Percentiles rank a stretch among this genome's conserved stretches.
Conservation (phyloP, 2,888 invertebrate species). For the Germaria angustata region DNA sequence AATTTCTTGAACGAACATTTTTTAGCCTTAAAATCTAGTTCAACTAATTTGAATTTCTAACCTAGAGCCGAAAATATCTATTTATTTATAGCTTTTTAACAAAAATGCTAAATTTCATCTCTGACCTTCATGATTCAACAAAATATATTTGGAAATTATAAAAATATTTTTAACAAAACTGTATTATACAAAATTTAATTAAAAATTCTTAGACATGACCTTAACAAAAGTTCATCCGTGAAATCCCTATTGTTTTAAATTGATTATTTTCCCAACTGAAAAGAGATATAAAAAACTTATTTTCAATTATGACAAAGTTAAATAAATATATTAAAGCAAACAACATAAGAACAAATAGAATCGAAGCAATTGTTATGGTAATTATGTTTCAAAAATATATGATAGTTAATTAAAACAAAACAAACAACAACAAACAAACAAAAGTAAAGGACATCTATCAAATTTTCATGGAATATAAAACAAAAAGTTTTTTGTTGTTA, state of each 20-base stretch:
- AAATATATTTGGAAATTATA: background rate
- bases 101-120: too few relatives aligned
- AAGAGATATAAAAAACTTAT: background rate
- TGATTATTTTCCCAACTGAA: background rate
- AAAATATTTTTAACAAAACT: background rate
- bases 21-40: too few relatives aligned
- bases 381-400: background rate
- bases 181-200: constrained; percentile 15
- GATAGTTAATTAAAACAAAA: background rate
- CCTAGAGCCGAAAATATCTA: too few relatives aligned
- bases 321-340: constrained; percentile 24
- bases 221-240: constrained; percentile 53
- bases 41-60: too few relatives aligned
- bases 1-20: too few relatives aligned
- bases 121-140: constrained; percentile 18
- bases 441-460: constrained; percentile 37
- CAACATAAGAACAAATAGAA: constrained; percentile 1
- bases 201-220: constrained; percentile 39
- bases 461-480: background rate
- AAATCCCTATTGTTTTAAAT: constrained; percentile 23
- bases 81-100: too few relatives aligned
- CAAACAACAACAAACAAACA: background rate
- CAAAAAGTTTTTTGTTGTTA: background rate
- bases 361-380: constrained; percentile 41
- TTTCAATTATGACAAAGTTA: constrained; percentile 51